phyloP scores from a whole-genome alignment of 1,140 invertebrate genomes.

The Calephelis nemesis region DNA sequence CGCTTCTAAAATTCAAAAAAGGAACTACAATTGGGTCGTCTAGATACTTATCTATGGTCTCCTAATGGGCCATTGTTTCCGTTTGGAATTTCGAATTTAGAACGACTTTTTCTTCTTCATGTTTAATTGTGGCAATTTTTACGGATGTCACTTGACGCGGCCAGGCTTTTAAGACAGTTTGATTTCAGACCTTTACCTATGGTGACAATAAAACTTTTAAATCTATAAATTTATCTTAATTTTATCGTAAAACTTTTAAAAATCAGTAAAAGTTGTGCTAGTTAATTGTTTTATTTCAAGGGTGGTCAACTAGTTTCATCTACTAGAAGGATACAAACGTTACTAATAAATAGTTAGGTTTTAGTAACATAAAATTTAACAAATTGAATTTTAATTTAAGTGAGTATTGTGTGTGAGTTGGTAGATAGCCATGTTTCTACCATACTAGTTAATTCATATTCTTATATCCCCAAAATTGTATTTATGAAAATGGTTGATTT shows the following conservation, averaged over 20 bases:
- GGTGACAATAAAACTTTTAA: conserved; percentile 15
- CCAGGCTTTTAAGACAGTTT: conserved; percentile 35
- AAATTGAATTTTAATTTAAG: too few relatives aligned
- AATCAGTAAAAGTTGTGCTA: neutral
- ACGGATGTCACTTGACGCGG: conserved; percentile 57
- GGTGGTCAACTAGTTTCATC: neutral
- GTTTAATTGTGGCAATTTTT: conserved; percentile 68
- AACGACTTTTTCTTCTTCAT: conserved; percentile 49
- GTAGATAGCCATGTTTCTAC: too few relatives aligned
- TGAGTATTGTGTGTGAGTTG: too few relatives aligned
- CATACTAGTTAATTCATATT: too few relatives aligned
- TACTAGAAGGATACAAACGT: too few relatives aligned
- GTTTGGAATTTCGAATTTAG: conserved; percentile 49
- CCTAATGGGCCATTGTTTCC: conserved; percentile 67
- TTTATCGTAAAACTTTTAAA: conserved; percentile 9
- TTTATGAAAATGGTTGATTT: too few relatives aligned
- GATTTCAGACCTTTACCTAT: conserved; percentile 16
- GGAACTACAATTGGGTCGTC: conserved; percentile 55
- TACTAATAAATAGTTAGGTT: too few relatives aligned
- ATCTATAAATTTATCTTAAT: conserved; percentile 14
- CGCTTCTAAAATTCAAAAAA: conserved; percentile 53
- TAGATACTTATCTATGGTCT: conserved; percentile 60
- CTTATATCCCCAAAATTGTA: too few relatives aligned
- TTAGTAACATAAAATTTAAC: too few relatives aligned
- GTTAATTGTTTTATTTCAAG: conserved; percentile 1